Evolutionary conservation across 2,113 vertebrate species (phyloP), one percentile per base, ranked within the genome.

Genomic region (Zeus faber): DNA sequence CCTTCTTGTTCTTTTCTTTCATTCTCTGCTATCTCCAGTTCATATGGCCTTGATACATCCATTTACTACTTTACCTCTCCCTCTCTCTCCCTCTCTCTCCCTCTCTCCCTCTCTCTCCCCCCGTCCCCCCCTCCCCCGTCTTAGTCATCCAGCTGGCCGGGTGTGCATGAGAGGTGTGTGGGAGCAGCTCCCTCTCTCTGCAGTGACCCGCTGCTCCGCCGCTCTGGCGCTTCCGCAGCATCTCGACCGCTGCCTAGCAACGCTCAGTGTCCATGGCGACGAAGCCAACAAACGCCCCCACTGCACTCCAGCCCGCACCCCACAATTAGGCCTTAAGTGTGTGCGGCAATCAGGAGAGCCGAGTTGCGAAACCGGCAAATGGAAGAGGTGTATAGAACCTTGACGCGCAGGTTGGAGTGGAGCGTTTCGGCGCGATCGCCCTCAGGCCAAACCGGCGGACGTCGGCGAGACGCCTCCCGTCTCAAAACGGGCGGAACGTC

Each of bases 191-290:
- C 62, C 71, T 82, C 77, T 85, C 79, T 76, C 67, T 37, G 44
- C 81, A 29, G 59, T 89, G 87, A 88, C 85, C 88, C 29, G 46
- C 80, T 85, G 87, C 79, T 87, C 82, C 57, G 54, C 61, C 39
- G 70, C 76, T 53, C 82, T 84, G 81, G 13, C n/a, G 72, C 84
- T 80, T 86, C 79, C 76, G 59, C 77, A 76, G 83, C 86, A 89
- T 89, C 85, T 74, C 41, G 54, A 64, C 53, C 44, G 87, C 75
- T 89, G 84, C 89, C 70, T 87, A 86, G 89, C 89, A 90, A 89
- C 85, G 49, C 72, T 67, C 65, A 73, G 83, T 89, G 82, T 82
- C 89, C 81, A 91, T 86, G 84, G 83, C 70, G 84, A 91, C 87
- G 14, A 73, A 79, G 72, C 76, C 86, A 90, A 89, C 88, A 90